Evolutionary conservation across 2,888 invertebrate genomes (phyloP), one percentile per base, ranked within the genome.

Genomic region (Abrostola tripartita): DNA sequence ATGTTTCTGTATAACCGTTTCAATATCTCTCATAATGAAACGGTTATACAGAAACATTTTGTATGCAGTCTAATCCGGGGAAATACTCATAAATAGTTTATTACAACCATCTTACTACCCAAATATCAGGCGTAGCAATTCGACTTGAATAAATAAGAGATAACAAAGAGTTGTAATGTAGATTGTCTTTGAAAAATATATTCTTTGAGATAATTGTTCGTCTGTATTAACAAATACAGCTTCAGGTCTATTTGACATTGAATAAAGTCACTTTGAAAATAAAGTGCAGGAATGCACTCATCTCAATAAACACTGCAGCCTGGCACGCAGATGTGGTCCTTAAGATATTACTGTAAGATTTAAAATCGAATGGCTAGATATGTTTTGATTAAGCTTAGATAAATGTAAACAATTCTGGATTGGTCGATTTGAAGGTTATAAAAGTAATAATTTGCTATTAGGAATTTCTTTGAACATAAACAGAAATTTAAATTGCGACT

Each of bases 261-360:
- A 41, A 42, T 53, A 74, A 77, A 72, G 77, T 74, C 74, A 72
- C 51, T 51, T 54, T 62, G 24, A 68, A 74, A 61, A 68, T 71
- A 67, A 66, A 68, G 47, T 68, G 68, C 77, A 76, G 52, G 64
- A 68, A 67, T 66, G 67, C 71, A 74, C 56, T 59, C 37, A 11
- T 35, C 9, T 37, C 41, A 10, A 59, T 52, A 52, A 51, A 52
- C 57, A 62, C 52, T 49, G 58, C 40, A n/a, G 10, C 0, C 0
- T 10, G 6, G 24, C 50, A 60, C 40, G 24, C 6, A 11, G 70
- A 65, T 54, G n/a, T 0, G 35, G 37, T n/a, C 24, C 24, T 53
- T 67, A 52, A 6, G 0, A 0, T 5, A 6, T 5, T 1, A 0
- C 0, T 0, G n/a, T 52, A 74, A 37, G 58, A 55, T 44, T 37